These are phyloP conservation scores for Nycticorax nycticorax DNA, from an alignment of 2,113 vertebrate genomes.

Conservation along the genomic window DNA sequence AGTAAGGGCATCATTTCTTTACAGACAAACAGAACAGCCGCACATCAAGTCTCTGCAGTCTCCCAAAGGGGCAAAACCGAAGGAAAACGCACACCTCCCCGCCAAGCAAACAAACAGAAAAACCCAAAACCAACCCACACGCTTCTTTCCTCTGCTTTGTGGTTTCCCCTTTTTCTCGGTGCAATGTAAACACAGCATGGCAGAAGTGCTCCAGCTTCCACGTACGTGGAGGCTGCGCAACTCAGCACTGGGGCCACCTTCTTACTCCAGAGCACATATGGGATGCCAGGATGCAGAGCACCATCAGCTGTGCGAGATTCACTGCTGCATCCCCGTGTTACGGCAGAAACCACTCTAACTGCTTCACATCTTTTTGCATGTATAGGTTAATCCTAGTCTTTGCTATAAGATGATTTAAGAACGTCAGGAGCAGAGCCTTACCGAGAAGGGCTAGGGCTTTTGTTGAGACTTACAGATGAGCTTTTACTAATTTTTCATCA, in stretches of 20 bases:
- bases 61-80: neutral
- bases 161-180: neutral
- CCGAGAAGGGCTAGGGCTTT: neutral
- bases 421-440: neutral
- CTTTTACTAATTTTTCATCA: neutral
- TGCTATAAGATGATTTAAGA: neutral
- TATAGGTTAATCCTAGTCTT: neutral
- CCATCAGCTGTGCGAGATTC: neutral
- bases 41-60: neutral
- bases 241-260: neutral
- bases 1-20: neutral
- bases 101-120: neutral
- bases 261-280: neutral
- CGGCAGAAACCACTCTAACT: neutral
- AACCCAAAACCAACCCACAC: neutral
- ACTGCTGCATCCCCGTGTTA: neutral
- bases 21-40: neutral
- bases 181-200: too few species aligned
- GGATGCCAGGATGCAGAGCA: neutral
- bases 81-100: neutral
- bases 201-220: neutral
- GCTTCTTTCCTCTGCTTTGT: neutral
- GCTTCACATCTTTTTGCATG: neutral
- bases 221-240: rapidly evolving
- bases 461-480: neutral